Conservation (phyloP, 2,113 vertebrate genomes). For the Poeciliopsis occidentalis region DNA sequence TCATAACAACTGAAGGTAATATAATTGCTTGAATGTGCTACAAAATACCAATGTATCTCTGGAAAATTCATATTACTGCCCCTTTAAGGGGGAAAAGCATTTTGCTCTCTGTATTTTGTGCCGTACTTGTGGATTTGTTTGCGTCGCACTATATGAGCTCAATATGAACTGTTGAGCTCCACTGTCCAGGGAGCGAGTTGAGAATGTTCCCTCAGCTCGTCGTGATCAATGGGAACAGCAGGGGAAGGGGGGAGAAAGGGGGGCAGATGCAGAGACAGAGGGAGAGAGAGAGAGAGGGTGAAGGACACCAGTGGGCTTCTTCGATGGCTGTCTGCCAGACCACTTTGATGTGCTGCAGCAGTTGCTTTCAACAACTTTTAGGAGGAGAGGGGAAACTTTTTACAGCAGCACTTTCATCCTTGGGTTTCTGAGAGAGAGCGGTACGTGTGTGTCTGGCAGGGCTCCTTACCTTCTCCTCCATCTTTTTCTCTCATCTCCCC, state of each 20-base stretch:
- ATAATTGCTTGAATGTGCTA: too few relatives aligned
- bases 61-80: too few relatives aligned
- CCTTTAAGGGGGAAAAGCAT: too few relatives aligned
- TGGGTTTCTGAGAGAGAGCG: constrained; percentile 35
- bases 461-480: constrained; percentile 38
- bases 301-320: constrained; percentile 74
- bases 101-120: too few relatives aligned
- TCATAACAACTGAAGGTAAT: too few relatives aligned
- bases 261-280: constrained; percentile 7
- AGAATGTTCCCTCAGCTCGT: constrained; percentile 57
- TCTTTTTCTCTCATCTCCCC: constrained; percentile 30
- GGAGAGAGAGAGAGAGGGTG: constrained; percentile 47
- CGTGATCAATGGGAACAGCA: constrained; percentile 60
- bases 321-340: constrained; percentile 74
- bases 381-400: constrained; percentile 68
- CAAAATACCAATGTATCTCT: too few relatives aligned
- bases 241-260: constrained; percentile 2
- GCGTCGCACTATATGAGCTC: too few relatives aligned
- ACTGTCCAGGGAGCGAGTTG: constrained; percentile 51
- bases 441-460: constrained; percentile 3
- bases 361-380: constrained; percentile 78
- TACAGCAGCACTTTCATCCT: constrained; percentile 72
- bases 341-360: constrained; percentile 75
- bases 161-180: too few relatives aligned
- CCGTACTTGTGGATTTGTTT: too few relatives aligned